Evolutionary conservation across 2,113 vertebrate species (phyloP), one percentile per base, ranked within the genome.

Genomic region (Syngnathus floridae): DNA sequence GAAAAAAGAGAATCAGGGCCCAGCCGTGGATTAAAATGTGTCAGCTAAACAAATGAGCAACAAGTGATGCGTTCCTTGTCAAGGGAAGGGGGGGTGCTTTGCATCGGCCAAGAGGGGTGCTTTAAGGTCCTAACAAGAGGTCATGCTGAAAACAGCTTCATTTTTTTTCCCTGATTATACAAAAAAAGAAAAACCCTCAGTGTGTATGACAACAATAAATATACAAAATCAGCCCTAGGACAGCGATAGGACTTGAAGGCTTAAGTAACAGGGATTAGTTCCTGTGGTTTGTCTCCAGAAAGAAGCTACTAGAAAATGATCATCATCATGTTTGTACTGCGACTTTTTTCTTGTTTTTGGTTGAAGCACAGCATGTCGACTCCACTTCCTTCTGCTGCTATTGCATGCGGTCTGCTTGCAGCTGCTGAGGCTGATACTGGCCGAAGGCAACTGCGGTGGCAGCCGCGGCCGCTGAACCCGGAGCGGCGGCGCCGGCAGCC

Each of bases 331-430:
- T 80, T 80, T 83, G 82, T 79, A 85, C 82, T 88, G 84, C 55
- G 45, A 82, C 71, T 80, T 87, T 85, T 86, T 87, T 81, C 77
- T 82, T 59, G 75, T 84, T 78, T 90, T 88, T 84, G 82, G 84
- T 88, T 87, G 82, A 88, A 90, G 87, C 90, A 92, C 90, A 89
- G 90, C 91, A 92, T 90, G 43, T 65, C 59, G 64, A 74, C 69
- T 67, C 61, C 76, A 19, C 66, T 51, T 64, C 16, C 61, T 10
- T 21, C 70, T 85, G 73, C 81, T 82, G 92, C 88, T 98, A 99
- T 90, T 99, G 97, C 95, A 99, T 96, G 57, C 97, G 93, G 84
- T 99, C 96, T 0, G 96, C 90, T 74, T 97, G 97, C 92, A 97
- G 92, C 88, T 98, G 96, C 85, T 96, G 95, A 37, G 95, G 94